phyloP scores from a whole-genome alignment of 2,888 invertebrate genomes.

The Tetrapedia diversipes region DNA sequence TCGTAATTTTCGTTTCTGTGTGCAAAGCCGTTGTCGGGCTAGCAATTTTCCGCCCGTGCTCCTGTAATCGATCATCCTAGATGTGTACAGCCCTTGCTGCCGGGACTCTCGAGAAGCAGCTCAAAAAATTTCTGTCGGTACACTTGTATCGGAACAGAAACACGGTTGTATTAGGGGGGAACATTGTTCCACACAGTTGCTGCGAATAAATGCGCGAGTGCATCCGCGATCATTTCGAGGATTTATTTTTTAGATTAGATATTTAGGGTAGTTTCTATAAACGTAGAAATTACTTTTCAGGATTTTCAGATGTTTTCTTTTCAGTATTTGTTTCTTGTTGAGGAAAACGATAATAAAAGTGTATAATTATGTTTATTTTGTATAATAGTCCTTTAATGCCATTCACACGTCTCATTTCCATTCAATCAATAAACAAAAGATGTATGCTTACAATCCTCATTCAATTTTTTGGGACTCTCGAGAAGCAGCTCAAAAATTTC shows the following conservation, averaged over 20 bases:
- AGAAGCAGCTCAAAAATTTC: too few species aligned
- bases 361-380: too few species aligned
- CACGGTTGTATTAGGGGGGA: conserved; percentile 2
- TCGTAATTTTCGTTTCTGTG: conserved; percentile 46
- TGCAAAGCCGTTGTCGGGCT: conserved; percentile 43
- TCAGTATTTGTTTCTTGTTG: too few species aligned
- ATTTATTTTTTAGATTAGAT: not conserved
- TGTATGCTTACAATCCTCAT: too few species aligned
- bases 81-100: conserved; percentile 35
- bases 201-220: conserved; percentile 7
- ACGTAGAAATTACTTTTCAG: too few species aligned
- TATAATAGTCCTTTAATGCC: too few species aligned
- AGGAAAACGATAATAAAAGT: too few species aligned
- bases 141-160: conserved; percentile 23
- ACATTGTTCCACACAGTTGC: not conserved
- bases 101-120: not conserved
- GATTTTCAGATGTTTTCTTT: too few species aligned
- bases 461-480: too few species aligned
- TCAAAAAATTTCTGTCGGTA: conserved; percentile 12
- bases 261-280: not conserved
- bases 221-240: not conserved
- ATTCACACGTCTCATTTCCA: too few species aligned
- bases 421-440: too few species aligned
- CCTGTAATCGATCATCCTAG: conserved; percentile 54
- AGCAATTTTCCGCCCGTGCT: conserved; percentile 53